Evolutionary conservation across 92 coral and sea anemone species (phyloP).

Genomic region (Desmophyllum pertusum): DNA sequence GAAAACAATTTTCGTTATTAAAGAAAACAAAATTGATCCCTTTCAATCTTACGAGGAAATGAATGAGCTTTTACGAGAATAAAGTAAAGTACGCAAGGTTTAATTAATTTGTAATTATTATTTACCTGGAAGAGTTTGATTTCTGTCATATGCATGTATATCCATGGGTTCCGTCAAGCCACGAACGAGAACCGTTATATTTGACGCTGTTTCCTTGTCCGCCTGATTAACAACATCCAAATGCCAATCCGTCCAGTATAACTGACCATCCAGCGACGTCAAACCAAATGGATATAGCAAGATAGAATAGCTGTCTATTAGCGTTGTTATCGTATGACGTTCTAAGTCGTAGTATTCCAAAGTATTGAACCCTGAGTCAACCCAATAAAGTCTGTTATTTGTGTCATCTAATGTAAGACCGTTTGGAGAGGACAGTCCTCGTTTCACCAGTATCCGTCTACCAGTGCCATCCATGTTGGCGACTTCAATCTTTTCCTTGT

Average conservation of each 20-base stretch:
- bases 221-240: background rate
- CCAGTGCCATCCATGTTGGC: slow-evolving; percentile 45
- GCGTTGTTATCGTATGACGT: too few species aligned
- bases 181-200: background rate
- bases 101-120: too few species aligned
- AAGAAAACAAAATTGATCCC: too few species aligned
- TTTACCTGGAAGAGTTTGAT: background rate
- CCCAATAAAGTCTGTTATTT: too few species aligned
- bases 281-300: background rate
- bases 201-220: background rate
- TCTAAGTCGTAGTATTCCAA: too few species aligned
- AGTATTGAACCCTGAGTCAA: too few species aligned
- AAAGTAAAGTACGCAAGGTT: too few species aligned
- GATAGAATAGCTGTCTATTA: too few species aligned
- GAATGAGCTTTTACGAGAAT: too few species aligned
- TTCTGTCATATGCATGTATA: slow-evolving; percentile 16
- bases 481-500: slow-evolving; percentile 24
- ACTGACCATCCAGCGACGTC: background rate
- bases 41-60: too few species aligned
- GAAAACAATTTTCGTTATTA: too few species aligned
- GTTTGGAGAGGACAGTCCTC: background rate
- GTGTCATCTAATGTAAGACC: too few species aligned
- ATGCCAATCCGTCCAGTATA: background rate
- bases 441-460: slow-evolving; percentile 1
- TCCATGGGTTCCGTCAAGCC: background rate